Base-by-base conservation (phyloP, 1,140 invertebrate species). In the Lanistes nyassanus region DNA sequence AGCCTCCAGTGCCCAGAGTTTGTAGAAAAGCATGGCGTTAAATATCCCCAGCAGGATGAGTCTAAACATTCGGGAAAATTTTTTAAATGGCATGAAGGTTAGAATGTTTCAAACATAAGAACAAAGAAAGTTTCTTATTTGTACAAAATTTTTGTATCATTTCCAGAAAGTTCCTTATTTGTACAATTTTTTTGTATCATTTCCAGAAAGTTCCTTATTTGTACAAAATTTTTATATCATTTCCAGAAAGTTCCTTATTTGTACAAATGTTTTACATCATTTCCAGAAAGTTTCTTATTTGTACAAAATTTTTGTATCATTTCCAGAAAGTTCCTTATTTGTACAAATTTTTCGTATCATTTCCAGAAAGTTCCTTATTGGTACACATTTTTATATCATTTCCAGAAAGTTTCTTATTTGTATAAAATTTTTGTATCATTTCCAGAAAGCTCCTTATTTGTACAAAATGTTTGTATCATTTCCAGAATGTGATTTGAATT, bases 11-110 rank as follows among this genome's bases (percentile, higher is more conserved):
- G 91, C 90, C 92, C 93, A 94, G 51, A 96, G 89, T 89, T 94
- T 93, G 85, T 93, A 94, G 89, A 95, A 95, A 3, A 96, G 90
- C 74, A 94, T 88, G 55, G 93, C 93, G 90, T 95, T 96, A 76
- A 95, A 91, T 60, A 94, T 82, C 71, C 95, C 90, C 79, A 96
- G 91, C 89, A 82, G 93, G 90, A 82, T 93, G 90, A 85, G 75
- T 47, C 85, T 86, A 78, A 64, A 81, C 79, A 62, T 76, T 31
- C 62, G 74, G 76, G 58, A 67, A 76, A 64, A 16, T 62, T 37
- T 34, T 51, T 26, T 47, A 67, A 68, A n/a, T 29, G 64, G 26
- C 21, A 70, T 37, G n/a, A 21, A 11, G 3, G 6, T 29, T 36
- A 21, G 31, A 42, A 47, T 21, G 19, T n/a, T 75, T 34, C n/a